These are phyloP conservation scores for Trachelus iudaicus DNA, from an alignment of 2,888 invertebrate genomes.

Conservation along the genomic window DNA sequence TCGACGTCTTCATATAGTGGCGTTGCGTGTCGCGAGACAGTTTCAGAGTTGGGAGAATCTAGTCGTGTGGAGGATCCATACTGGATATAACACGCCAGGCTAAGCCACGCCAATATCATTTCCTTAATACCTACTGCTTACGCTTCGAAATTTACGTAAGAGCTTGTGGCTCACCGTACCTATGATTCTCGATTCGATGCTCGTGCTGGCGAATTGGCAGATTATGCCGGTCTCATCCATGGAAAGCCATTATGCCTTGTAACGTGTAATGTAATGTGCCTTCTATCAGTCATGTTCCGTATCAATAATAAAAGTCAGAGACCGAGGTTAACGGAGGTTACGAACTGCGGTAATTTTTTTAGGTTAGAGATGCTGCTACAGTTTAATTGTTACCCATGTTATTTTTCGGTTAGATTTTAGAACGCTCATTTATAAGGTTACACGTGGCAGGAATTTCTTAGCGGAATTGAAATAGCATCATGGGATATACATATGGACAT, in stretches of 20 bases:
- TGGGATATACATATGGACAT: not conserved
- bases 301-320: not conserved
- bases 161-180: constrained; percentile 23
- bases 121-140: constrained; percentile 20
- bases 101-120: constrained; percentile 36
- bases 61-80: not conserved
- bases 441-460: not conserved
- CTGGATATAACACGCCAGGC: constrained; percentile 17
- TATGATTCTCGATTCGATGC: constrained; percentile 5
- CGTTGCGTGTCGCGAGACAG: constrained; percentile 37
- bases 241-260: not conserved
- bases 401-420: not conserved
- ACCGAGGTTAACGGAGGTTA: not conserved
- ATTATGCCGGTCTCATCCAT: constrained; percentile 25
- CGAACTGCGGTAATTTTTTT: not conserved
- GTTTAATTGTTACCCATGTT: not conserved
- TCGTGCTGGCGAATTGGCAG: constrained; percentile 34
- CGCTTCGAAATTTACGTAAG: constrained; percentile 33
- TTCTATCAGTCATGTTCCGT: not conserved
- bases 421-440: not conserved
- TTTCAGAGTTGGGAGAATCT: constrained; percentile 20
- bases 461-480: not conserved
- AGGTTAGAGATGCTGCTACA: not conserved
- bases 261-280: not conserved
- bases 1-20: constrained; percentile 18